Evolutionary conservation across 2,113 vertebrate genomes (phyloP).

Genomic region (Poeciliopsis prolifica): DNA sequence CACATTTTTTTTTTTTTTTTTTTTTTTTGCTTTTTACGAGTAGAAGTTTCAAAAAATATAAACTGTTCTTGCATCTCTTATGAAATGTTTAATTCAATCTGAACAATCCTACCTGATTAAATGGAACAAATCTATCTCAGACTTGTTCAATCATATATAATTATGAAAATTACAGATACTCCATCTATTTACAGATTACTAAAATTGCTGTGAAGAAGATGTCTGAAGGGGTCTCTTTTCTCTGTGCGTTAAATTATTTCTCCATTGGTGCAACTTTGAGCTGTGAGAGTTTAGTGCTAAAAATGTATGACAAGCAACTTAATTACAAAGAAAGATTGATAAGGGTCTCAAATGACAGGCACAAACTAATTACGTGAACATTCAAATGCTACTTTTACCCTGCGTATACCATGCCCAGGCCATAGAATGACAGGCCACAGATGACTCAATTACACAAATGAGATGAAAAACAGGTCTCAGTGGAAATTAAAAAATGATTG

Average conservation of each 20-base stretch:
- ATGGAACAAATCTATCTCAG: background rate
- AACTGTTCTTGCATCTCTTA: background rate
- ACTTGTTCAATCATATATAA: background rate
- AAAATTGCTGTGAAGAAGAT: slow-evolving; percentile 8
- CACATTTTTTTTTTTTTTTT: background rate
- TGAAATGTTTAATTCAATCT: background rate
- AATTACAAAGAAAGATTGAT: slow-evolving; percentile 49
- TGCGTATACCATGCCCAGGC: slow-evolving; percentile 28
- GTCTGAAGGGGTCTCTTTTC: background rate
- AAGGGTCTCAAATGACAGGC: slow-evolving; percentile 46
- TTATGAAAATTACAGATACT: background rate
- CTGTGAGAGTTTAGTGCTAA: slow-evolving; percentile 26
- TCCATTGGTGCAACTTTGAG: background rate
- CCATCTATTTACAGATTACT: background rate
- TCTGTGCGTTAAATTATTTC: background rate
- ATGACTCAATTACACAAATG: slow-evolving; percentile 49
- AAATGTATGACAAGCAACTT: slow-evolving; percentile 41
- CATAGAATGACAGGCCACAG: slow-evolving; percentile 37
- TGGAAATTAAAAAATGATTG: slow-evolving; percentile 32
- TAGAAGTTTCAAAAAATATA: background rate
- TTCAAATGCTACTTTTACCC: slow-evolving; percentile 48
- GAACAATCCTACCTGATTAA: background rate
- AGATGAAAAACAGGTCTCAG: slow-evolving; percentile 44
- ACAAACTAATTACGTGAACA: slow-evolving; percentile 57
- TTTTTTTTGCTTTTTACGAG: background rate